Percentiles rank a stretch among this genome's conserved stretches.
Conservation (phyloP, 2,113 vertebrate genomes). For the Muntiacus muntjak region DNA sequence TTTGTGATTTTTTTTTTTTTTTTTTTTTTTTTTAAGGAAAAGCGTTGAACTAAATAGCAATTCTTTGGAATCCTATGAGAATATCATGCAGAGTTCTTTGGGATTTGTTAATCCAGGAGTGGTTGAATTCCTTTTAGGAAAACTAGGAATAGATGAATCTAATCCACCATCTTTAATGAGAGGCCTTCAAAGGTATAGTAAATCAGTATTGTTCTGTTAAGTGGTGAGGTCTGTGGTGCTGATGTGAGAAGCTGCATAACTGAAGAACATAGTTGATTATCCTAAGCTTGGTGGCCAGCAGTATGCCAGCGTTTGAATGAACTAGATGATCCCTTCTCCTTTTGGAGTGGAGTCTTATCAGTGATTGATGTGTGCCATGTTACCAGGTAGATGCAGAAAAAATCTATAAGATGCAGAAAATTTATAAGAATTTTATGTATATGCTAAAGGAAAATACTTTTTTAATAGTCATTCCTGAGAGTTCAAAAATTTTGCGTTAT, state of each 20-base stretch:
- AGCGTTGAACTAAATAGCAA: constrained; percentile 84
- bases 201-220: constrained; percentile 8
- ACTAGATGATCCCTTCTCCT: background rate
- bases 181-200: constrained; percentile 92
- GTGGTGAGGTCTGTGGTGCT: background rate
- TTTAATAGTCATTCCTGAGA: background rate
- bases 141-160: constrained; percentile 91
- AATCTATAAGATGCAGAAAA: background rate
- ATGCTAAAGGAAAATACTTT: background rate
- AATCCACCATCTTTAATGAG: constrained; percentile 96
- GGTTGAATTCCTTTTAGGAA: constrained; percentile 92
- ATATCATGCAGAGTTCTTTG: constrained; percentile 86
- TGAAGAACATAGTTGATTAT: background rate
- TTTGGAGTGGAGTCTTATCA: background rate
- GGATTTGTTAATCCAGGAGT: constrained; percentile 95
- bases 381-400: background rate
- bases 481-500: background rate
- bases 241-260: background rate
- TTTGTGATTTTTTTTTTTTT: fast-evolving
- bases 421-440: background rate
- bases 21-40: constrained; percentile 78
- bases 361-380: background rate
- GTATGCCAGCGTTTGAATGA: background rate
- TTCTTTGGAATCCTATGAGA: constrained; percentile 87
- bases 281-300: background rate